Conservation (phyloP, 2,113 vertebrate genomes). For the Cygnus atratus region DNA sequence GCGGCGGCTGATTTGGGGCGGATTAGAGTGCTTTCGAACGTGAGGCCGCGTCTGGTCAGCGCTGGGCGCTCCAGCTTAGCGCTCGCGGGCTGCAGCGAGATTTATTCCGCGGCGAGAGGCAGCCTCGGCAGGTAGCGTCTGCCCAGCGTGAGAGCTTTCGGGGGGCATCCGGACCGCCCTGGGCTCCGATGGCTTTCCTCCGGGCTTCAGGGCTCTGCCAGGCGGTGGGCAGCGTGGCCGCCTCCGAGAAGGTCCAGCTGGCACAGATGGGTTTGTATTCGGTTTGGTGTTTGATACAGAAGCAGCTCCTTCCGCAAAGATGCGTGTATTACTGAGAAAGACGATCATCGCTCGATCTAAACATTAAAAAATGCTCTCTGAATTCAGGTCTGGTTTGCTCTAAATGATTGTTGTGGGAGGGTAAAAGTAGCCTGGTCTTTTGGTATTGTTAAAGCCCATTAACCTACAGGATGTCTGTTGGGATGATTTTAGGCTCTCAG, state of each 20-base stretch:
- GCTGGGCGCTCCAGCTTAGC: neutral
- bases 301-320: neutral
- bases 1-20: neutral
- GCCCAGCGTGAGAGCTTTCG: slow-evolving; percentile 45
- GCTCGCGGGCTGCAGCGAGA: neutral
- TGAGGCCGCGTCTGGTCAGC: neutral
- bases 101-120: neutral
- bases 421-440: neutral
- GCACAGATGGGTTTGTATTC: slow-evolving; percentile 80
- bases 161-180: neutral
- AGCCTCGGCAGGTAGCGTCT: slow-evolving; percentile 33
- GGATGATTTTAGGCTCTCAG: neutral
- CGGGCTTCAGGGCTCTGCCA: slow-evolving; percentile 74
- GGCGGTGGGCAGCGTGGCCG: slow-evolving; percentile 77
- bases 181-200: slow-evolving; percentile 70
- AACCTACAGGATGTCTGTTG: neutral
- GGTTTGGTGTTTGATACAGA: neutral
- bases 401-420: neutral
- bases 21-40: neutral
- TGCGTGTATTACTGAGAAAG: neutral
- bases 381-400: neutral
- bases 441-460: neutral
- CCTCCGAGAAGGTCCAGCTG: slow-evolving; percentile 77
- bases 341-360: neutral
- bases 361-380: neutral